Percentiles rank a stretch among this genome's conserved stretches.
phyloP scores from a whole-genome alignment of 2,888 invertebrate genomes.

The Theretra japonica region DNA sequence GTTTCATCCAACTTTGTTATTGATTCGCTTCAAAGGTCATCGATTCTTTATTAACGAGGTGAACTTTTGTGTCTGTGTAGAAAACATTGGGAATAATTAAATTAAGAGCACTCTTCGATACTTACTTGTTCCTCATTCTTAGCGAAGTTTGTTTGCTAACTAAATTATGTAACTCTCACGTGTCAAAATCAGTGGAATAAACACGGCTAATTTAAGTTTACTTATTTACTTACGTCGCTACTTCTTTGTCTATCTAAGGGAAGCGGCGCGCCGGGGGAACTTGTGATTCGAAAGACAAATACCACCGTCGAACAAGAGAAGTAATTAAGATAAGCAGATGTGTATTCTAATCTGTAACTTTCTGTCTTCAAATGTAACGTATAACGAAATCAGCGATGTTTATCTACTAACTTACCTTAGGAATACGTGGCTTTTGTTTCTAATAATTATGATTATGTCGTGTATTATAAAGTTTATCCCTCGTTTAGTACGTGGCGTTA shows the following conservation, averaged over 20 bases:
- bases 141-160: constrained; percentile 54
- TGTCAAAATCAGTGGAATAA: constrained; percentile 72
- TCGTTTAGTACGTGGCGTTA: constrained; percentile 43
- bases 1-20: constrained; percentile 68
- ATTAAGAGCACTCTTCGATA: constrained; percentile 50
- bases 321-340: constrained; percentile 80
- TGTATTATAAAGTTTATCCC: constrained; percentile 33
- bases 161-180: constrained; percentile 61
- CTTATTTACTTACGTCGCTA: constrained; percentile 73
- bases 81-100: constrained; percentile 53
- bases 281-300: constrained; percentile 79
- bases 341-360: constrained; percentile 74
- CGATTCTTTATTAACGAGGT: constrained; percentile 52
- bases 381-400: constrained; percentile 73
- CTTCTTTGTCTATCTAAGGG: constrained; percentile 72
- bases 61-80: constrained; percentile 53
- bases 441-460: constrained; percentile 16
- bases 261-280: constrained; percentile 56
- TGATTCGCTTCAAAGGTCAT: constrained; percentile 57
- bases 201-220: constrained; percentile 66
- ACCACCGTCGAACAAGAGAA: constrained; percentile 70
- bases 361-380: constrained; percentile 64
- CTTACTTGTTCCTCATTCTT: constrained; percentile 50
- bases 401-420: constrained; percentile 55
- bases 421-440: constrained; percentile 32